phyloP scores from a whole-genome alignment of 2,113 vertebrate genomes.

The Eptesicus fuscus region DNA sequence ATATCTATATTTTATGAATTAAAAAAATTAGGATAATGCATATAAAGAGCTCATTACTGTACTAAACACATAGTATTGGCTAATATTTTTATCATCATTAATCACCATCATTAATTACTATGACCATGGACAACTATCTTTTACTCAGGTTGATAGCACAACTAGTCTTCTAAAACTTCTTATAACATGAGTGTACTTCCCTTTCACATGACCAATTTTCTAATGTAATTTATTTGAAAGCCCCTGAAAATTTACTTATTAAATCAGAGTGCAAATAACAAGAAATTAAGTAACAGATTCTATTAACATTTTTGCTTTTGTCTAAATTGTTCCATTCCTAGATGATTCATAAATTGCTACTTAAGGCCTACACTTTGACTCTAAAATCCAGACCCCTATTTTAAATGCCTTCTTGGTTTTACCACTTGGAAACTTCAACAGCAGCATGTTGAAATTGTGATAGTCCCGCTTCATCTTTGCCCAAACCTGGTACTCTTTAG shows the following conservation, averaged over 20 bases:
- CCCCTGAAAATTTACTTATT: background rate
- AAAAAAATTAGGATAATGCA: background rate
- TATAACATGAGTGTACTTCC: background rate
- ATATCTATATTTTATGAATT: background rate
- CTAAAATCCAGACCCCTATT: background rate
- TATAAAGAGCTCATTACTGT: background rate
- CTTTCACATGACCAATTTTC: background rate
- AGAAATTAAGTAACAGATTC: background rate
- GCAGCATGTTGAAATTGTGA: background rate
- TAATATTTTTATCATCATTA: background rate
- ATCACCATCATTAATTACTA: background rate
- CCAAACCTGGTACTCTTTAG: background rate
- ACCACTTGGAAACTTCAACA: background rate
- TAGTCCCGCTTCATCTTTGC: background rate
- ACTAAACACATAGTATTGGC: background rate
- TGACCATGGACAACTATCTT: background rate
- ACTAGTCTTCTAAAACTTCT: background rate
- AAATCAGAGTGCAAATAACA: background rate
- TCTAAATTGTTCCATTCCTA: background rate
- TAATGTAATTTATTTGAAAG: background rate
- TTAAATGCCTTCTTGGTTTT: background rate
- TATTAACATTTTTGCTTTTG: background rate
- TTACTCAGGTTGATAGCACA: background rate
- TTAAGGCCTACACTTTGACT: background rate
- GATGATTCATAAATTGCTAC: background rate